phyloP scores from a whole-genome alignment of 1,140 invertebrate species.

The Diorhabda elongata region DNA sequence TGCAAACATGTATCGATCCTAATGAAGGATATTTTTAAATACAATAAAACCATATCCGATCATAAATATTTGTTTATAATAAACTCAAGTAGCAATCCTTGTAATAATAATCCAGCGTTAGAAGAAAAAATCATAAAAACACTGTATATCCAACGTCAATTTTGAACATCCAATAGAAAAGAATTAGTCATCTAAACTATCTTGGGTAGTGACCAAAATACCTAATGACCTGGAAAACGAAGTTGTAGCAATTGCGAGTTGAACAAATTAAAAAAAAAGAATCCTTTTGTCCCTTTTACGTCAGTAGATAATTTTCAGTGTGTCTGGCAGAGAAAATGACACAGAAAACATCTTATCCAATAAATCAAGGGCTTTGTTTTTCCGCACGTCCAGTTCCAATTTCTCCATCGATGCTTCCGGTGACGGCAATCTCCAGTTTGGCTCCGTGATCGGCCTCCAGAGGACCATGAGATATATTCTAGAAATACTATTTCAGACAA shows the following conservation, averaged over 20 bases:
- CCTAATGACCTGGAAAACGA: not conserved
- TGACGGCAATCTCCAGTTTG: constrained; percentile 31
- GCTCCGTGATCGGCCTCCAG: constrained; percentile 37
- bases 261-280: constrained; percentile 2
- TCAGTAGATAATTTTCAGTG: constrained; percentile 35
- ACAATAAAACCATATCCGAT: too few species aligned
- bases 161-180: too few species aligned
- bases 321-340: constrained; percentile 34
- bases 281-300: constrained; percentile 17
- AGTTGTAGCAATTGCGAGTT: not conserved
- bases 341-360: constrained; percentile 31
- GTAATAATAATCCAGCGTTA: too few species aligned
- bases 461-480: constrained; percentile 31
- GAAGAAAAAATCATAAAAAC: too few species aligned
- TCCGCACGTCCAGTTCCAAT: constrained; percentile 39
- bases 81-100: too few species aligned
- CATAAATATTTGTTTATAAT: too few species aligned
- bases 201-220: not conserved
- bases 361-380: constrained; percentile 41
- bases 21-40: too few species aligned
- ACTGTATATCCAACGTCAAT: too few species aligned
- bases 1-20: too few species aligned
- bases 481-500: constrained; percentile 5
- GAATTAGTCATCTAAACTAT: too few species aligned
- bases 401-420: constrained; percentile 31